phyloP scores from a whole-genome alignment of 2,888 invertebrate species.

The Hoplodrina blanda region DNA sequence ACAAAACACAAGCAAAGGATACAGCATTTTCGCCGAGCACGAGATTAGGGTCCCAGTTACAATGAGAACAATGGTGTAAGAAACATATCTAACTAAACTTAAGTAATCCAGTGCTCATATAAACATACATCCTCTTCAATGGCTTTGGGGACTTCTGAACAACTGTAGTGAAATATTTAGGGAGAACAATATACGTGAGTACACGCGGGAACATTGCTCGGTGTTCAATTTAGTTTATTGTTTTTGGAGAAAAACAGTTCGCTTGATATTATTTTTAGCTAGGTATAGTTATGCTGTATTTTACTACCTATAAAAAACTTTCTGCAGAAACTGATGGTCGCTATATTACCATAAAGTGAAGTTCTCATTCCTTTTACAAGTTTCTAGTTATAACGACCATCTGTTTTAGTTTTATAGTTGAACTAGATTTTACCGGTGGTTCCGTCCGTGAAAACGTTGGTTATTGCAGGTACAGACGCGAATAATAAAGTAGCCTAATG shows the following conservation, averaged over 20 bases:
- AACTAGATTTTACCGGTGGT: not conserved
- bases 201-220: conserved; percentile 27
- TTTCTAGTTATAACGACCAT: conserved; percentile 4
- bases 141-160: conserved; percentile 42
- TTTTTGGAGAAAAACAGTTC: conserved; percentile 38
- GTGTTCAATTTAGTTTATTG: conserved; percentile 47
- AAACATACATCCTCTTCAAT: conserved; percentile 42
- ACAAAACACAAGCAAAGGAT: conserved; percentile 49
- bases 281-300: conserved; percentile 26
- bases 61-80: conserved; percentile 63
- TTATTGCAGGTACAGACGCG: too few relatives aligned
- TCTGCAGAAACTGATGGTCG: conserved; percentile 11
- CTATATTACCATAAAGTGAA: conserved; percentile 6
- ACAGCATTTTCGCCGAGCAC: conserved; percentile 42
- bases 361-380: not conserved
- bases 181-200: conserved; percentile 29
- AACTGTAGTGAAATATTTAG: conserved; percentile 53
- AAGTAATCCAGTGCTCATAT: conserved; percentile 60
- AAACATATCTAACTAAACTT: conserved; percentile 62
- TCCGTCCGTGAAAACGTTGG: not conserved
- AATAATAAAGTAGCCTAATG: too few relatives aligned
- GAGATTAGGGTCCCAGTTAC: conserved; percentile 60
- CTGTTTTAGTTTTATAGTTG: not conserved
- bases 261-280: conserved; percentile 34
- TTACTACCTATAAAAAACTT: conserved; percentile 40